Percentiles rank a stretch among this genome's conserved stretches.
These are phyloP conservation scores for Abramis brama DNA, from an alignment of 2,113 vertebrate species.

Conservation along the genomic window DNA sequence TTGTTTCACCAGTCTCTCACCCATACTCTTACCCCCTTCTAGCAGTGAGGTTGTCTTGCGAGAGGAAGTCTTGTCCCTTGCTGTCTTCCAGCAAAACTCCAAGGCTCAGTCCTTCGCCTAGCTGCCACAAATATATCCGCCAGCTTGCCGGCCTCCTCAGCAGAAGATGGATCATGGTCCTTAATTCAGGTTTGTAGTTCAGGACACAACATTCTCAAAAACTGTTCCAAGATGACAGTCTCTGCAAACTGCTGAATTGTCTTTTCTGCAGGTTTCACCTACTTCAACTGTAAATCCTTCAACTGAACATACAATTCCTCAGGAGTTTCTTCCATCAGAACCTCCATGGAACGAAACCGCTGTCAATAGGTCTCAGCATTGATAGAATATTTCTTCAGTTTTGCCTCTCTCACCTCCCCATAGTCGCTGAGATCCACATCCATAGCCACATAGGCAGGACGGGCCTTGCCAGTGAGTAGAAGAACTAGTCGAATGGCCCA, in stretches of 20 bases:
- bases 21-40: background rate
- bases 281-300: background rate
- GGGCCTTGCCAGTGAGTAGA: too few relatives aligned
- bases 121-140: background rate
- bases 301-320: background rate
- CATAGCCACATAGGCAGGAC: background rate
- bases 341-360: background rate
- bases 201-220: background rate
- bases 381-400: background rate
- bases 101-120: background rate
- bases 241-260: background rate
- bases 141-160: background rate
- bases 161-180: background rate
- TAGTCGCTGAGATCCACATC: background rate
- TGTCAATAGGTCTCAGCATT: background rate
- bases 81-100: background rate
- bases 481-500: background rate
- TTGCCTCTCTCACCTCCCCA: background rate
- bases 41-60: background rate
- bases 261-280: background rate
- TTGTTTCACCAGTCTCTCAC: background rate
- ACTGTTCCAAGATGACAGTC: background rate
- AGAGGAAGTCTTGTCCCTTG: background rate
- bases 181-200: background rate
- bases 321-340: background rate